Evolutionary conservation across 2,888 invertebrate genomes (phyloP), one percentile per base, ranked within the genome.

Genomic region (Rhingia campestris): DNA sequence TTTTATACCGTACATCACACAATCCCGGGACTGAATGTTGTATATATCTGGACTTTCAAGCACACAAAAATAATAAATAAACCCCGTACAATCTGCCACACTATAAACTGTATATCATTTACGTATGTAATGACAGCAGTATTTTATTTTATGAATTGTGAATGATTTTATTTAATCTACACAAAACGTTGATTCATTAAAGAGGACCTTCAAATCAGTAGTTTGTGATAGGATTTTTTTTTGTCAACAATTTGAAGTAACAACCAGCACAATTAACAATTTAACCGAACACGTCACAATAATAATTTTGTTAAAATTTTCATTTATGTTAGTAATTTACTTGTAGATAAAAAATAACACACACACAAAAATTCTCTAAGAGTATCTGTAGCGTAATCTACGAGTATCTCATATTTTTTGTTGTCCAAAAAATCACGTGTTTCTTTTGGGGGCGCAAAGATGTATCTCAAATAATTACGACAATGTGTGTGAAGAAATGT

Each of bases 401-500:
- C 22, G 22, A 22, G 22, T 22, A 22, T 22, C 32, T 32, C 14
- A 43, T 9, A 14, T 54, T 45, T 37, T 64, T 41, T 58, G 53
- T 53, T 49, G 47, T 33, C 49, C 7, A 14, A 39, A 12, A 9
- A 58, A 49, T 74, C 74, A 74, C 74, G 74, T 74, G 74, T 58
- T 41, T 43, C 41, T 47, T 22, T 22, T n/a, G 12, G 54, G 49
- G 12, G 45, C 30, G 35, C 33, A 67, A 56, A 64, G 41, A 39
- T 6, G 47, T 64, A 51, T 58, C 41, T 43, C 51, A 41, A 43
- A 51, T 61, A 35, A 43, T 61, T 51, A 64, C 49, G 54, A 74
- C 49, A 54, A 22, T 61, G 61, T 66, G 80, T 39, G 53, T 33
- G 47, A 58, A 74, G 75, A 84, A 72, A 75, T 80, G 70, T 79